Conservation (phyloP, 2,888 invertebrate genomes). For the Busseola fusca region DNA sequence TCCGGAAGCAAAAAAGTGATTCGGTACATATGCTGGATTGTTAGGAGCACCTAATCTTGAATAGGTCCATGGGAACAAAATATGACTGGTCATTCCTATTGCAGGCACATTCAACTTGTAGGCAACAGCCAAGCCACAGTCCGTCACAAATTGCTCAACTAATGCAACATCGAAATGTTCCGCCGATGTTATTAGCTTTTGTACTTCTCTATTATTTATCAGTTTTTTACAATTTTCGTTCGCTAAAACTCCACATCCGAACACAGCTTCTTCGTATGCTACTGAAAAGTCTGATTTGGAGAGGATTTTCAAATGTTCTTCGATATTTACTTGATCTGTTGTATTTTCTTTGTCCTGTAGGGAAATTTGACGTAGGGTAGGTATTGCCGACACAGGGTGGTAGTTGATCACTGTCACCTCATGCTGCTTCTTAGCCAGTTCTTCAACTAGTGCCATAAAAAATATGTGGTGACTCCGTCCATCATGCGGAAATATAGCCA, state of each 20-base stretch:
- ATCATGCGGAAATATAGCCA: constrained; percentile 69
- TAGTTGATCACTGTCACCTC: constrained; percentile 74
- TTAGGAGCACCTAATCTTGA: constrained; percentile 88
- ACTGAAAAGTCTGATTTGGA: constrained; percentile 45
- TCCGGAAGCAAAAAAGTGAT: constrained; percentile 82
- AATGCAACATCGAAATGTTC: constrained; percentile 87
- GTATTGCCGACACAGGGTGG: constrained; percentile 70
- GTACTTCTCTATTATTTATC: constrained; percentile 60
- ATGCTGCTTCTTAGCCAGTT: constrained; percentile 70
- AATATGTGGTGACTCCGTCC: constrained; percentile 71
- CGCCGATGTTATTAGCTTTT: constrained; percentile 63
- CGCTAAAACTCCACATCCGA: constrained; percentile 40
- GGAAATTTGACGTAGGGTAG: constrained; percentile 76
- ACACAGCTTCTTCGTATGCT: constrained; percentile 34
- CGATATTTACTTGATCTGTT: constrained; percentile 38
- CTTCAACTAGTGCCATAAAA: constrained; percentile 56
- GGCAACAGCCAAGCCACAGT: constrained; percentile 88
- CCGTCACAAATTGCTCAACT: constrained; percentile 88
- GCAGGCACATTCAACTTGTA: constrained; percentile 86
- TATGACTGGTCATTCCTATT: constrained; percentile 86
- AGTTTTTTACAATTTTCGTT: constrained; percentile 65
- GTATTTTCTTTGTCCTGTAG: constrained; percentile 50
- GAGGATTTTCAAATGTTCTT: constrained; percentile 42
- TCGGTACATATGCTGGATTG: constrained; percentile 88
- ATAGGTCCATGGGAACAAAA: constrained; percentile 88